phyloP scores from a whole-genome alignment of 1,140 invertebrate species.

The Pteromalus puparum region DNA sequence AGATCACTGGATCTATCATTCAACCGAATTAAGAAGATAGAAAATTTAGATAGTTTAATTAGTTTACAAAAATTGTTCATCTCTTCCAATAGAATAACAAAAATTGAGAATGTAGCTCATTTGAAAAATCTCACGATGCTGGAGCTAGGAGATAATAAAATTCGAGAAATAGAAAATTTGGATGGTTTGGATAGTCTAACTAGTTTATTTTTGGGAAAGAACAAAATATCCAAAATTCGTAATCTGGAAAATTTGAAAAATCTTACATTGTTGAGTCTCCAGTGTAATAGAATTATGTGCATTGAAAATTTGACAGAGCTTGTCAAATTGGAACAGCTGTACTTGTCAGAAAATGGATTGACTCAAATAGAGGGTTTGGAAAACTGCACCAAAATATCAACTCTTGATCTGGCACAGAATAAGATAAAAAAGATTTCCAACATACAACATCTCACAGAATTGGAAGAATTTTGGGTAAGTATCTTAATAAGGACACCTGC shows the following conservation, averaged over 20 bases:
- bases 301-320: conserved; percentile 91
- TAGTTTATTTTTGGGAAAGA: conserved; percentile 94
- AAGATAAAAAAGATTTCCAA: conserved; percentile 89
- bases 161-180: conserved; percentile 91
- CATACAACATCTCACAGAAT: conserved; percentile 82
- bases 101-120: conserved; percentile 94
- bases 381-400: conserved; percentile 84
- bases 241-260: conserved; percentile 88
- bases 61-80: conserved; percentile 94
- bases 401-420: conserved; percentile 94
- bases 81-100: conserved; percentile 93
- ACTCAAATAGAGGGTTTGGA: conserved; percentile 84
- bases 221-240: conserved; percentile 94
- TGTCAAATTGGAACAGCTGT: conserved; percentile 89
- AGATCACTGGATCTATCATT: conserved; percentile 97
- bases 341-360: conserved; percentile 96
- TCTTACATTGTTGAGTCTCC: conserved; percentile 90
- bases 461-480: conserved; percentile 97
- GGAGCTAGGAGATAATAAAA: conserved; percentile 96
- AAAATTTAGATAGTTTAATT: conserved; percentile 86
- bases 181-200: conserved; percentile 84
- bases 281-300: conserved; percentile 91
- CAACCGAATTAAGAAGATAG: conserved; percentile 94
- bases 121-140: conserved; percentile 88
- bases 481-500: conserved; percentile 11